Conservation (phyloP, 2,888 invertebrate genomes). For the Ceratothoa steindachneri region DNA sequence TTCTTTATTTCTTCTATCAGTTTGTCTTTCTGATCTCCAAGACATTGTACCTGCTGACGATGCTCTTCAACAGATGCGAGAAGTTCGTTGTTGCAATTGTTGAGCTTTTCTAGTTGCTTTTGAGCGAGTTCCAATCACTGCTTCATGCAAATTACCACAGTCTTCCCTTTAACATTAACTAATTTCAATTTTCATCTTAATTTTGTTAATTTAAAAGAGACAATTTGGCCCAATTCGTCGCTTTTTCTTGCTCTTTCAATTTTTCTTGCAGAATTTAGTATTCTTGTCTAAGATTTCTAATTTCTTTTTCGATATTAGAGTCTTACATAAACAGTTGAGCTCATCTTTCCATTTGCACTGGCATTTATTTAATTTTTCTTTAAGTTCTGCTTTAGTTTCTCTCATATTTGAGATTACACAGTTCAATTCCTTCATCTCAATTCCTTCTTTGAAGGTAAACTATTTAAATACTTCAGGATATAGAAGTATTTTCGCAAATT, state of each 20-base stretch:
- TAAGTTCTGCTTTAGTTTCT: background rate
- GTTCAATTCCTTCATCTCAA: background rate
- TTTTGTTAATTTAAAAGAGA: background rate
- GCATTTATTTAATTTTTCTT: slow-evolving; percentile 9
- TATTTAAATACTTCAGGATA: no score
- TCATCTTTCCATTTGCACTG: slow-evolving; percentile 4
- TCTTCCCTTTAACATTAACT: background rate
- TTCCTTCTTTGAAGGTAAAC: no score
- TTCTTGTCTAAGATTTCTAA: background rate
- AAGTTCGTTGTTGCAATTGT: background rate
- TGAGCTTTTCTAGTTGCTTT: background rate
- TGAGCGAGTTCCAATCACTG: background rate
- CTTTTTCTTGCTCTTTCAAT: background rate
- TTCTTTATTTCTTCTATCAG: background rate
- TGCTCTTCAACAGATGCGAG: background rate
- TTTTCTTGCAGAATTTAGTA: background rate
- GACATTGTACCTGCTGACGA: background rate
- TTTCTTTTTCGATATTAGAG: background rate
- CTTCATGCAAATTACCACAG: slow-evolving; percentile 3
- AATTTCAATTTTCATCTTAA: slow-evolving; percentile 9
- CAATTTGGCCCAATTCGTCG: background rate
- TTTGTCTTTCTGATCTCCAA: background rate
- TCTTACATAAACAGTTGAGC: background rate
- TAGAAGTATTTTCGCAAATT: no score
- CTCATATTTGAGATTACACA: background rate